Evolutionary conservation across 2,888 invertebrate species (phyloP), one percentile per base, ranked within the genome.

Genomic region (Rotaria macrura): DNA sequence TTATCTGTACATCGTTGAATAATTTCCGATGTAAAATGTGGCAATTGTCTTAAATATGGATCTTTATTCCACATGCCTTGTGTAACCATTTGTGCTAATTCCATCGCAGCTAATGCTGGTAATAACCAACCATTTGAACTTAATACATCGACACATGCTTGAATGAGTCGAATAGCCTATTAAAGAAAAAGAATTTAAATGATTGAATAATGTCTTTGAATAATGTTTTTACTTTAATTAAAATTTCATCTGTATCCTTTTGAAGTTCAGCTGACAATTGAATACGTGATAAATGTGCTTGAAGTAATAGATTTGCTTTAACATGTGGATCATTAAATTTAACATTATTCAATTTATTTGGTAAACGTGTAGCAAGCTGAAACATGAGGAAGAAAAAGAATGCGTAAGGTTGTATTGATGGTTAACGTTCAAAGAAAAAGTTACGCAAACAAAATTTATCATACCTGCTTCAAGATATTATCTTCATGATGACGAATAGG

Each of bases 11-110:
- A 97, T 12, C 96, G 92, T 89, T 95, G 95, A 88, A 98, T 94
- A 86, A 96, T 94, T 0, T 96, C 97, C 0, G 93, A 90, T 6
- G 93, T 94, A 91, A 98, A 98, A 92, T 99, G 97, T 3, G 99
- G 99, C 90, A 99, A 91, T 90, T 99, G 99, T 87, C 97, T 94
- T 87, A 99, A 93, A 90, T 97, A 97, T 0, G 96, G 96, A 92
- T 99, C 99, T 91, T 97, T 97, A 89, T 95, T 96, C 97, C 98
- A 99, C 97, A 99, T 97, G 20, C 98, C 98, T 92, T 99, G 99
- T 0, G 99, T 99, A 4, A 96, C 95, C 98, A 99, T 99, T 92
- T 99, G 99, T 0, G 98, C 96, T 89, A 99, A 92, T 92, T 99
- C 99, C 99, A 99, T 99, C 89, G 98, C 97, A 34, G 97, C 96